Percentiles rank a stretch among this genome's conserved stretches.
Conservation (phyloP, 1,140 invertebrate genomes). For the Scaptodrosophila lebanonensis region DNA sequence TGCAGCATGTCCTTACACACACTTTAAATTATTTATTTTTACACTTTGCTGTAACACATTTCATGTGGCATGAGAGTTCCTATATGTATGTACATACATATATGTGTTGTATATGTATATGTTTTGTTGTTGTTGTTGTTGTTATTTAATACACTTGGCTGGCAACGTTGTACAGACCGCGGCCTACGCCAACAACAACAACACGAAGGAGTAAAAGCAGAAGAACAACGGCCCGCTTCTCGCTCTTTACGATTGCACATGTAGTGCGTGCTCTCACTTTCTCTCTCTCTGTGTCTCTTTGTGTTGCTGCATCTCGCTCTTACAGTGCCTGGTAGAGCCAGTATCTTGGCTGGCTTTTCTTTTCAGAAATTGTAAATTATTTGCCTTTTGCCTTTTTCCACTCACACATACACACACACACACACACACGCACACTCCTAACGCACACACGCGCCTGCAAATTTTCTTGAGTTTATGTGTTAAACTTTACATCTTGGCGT, state of each 20-base stretch:
- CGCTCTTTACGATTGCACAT: constrained; percentile 58
- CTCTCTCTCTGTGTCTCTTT: constrained; percentile 4
- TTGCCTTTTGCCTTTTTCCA: constrained; percentile 73
- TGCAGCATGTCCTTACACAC: constrained; percentile 72
- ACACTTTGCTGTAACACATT: constrained; percentile 73
- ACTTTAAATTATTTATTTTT: constrained; percentile 76
- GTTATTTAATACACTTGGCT: constrained; percentile 41
- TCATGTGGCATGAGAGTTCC: too few relatives aligned
- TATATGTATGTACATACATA: constrained; percentile 6
- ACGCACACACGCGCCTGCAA: constrained; percentile 58
- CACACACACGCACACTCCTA: too few relatives aligned
- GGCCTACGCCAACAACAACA: constrained; percentile 34
- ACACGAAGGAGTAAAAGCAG: constrained; percentile 10
- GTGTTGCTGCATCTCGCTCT: constrained; percentile 12
- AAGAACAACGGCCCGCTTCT: constrained; percentile 22
- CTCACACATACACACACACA: too few relatives aligned
- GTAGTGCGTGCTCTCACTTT: constrained; percentile 9
- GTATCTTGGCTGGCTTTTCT: constrained; percentile 33
- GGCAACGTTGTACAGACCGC: constrained; percentile 25
- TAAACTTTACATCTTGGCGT: constrained; percentile 70
- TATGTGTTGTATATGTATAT: background rate
- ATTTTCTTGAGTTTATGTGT: constrained; percentile 75
- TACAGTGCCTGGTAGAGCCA: background rate
- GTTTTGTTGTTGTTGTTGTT: too few relatives aligned
- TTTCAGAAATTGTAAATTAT: constrained; percentile 74